Conservation (phyloP, 2,888 invertebrate species). For the Chouioia cunea region DNA sequence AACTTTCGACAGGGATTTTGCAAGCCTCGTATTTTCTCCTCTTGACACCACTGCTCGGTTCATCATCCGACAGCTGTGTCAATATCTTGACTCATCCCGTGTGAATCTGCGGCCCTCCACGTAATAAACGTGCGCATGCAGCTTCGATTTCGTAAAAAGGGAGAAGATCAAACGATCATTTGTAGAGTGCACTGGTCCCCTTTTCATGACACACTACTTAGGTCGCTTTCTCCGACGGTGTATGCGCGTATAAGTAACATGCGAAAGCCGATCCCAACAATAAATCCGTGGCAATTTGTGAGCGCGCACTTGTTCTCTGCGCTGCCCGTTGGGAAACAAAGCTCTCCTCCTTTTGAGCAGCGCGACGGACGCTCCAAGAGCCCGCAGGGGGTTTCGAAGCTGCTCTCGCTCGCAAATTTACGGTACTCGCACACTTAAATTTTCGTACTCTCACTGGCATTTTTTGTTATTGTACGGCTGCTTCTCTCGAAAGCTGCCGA, state of each 20-base stretch:
- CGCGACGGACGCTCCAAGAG: no score
- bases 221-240: slow-evolving; percentile 5
- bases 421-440: slow-evolving; percentile 7
- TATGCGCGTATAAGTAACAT: background rate
- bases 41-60: slow-evolving; percentile 22
- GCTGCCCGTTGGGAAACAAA: no score
- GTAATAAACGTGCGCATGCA: no score
- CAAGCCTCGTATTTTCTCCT: slow-evolving; percentile 17
- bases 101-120: background rate
- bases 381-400: no score
- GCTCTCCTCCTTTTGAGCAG: no score
- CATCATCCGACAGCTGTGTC: slow-evolving; percentile 38
- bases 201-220: no score
- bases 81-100: slow-evolving; percentile 10
- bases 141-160: no score
- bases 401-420: slow-evolving; percentile 10
- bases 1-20: background rate
- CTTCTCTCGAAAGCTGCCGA: slow-evolving; percentile 5
- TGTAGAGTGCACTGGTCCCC: no score
- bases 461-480: background rate
- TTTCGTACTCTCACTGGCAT: background rate
- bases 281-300: slow-evolving; percentile 43
- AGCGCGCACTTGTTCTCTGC: no score
- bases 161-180: no score
- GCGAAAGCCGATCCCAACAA: slow-evolving; percentile 49